Percentiles rank a stretch among this genome's conserved stretches.
Conservation (phyloP, 2,797 vertebrate species). For the Alauda arvensis region DNA sequence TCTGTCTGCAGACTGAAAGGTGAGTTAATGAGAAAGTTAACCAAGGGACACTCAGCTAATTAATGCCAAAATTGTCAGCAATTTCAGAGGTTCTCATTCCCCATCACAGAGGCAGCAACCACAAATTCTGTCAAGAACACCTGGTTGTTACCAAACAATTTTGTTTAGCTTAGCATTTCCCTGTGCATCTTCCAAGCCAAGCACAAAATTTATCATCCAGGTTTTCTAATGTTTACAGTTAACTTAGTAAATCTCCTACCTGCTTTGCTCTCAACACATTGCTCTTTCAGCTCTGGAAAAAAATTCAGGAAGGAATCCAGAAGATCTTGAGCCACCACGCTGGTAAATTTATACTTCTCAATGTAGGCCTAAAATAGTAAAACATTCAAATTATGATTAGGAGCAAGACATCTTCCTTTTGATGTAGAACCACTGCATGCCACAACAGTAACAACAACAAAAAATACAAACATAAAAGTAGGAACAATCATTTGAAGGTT, state of each 20-base stretch:
- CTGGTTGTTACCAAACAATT: background rate
- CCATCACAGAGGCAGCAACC: background rate
- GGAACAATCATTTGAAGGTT: background rate
- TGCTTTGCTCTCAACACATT: constrained; percentile 82
- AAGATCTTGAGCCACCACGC: constrained; percentile 90
- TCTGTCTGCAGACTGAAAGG: background rate
- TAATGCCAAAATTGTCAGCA: background rate
- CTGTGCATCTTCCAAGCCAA: background rate
- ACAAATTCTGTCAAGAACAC: background rate
- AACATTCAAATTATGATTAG: background rate
- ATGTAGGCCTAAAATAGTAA: constrained; percentile 84
- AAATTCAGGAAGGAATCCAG: constrained; percentile 88
- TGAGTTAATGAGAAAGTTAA: background rate
- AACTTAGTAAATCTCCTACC: constrained; percentile 68
- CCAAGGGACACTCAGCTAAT: background rate
- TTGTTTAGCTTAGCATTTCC: background rate
- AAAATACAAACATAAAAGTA: background rate
- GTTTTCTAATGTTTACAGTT: background rate
- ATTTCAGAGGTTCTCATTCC: background rate
- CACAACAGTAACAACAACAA: background rate
- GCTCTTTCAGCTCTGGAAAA: constrained; percentile 88
- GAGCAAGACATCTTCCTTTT: background rate
- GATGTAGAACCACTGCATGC: background rate
- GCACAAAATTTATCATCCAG: background rate
- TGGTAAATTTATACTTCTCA: constrained; percentile 90